Evolutionary conservation across 2,888 invertebrate species (phyloP).

Genomic region (Drosophila robusta): DNA sequence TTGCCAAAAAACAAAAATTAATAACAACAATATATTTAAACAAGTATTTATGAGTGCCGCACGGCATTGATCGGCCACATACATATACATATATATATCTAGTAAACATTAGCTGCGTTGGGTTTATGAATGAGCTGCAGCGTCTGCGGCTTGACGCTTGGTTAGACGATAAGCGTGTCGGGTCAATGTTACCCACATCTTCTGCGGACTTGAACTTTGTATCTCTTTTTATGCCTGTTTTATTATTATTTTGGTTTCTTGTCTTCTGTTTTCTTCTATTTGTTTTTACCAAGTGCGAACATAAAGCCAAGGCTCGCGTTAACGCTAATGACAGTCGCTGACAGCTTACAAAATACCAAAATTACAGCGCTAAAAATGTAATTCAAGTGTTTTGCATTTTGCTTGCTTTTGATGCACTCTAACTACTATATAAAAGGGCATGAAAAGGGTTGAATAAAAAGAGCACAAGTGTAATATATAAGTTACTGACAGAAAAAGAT

Average conservation of each 20-base stretch:
- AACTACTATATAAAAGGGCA: background rate
- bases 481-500: background rate
- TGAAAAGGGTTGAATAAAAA: background rate
- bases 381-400: constrained; percentile 38
- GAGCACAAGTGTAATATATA: too few species aligned
- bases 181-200: constrained; percentile 63
- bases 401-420: background rate
- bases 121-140: constrained; percentile 44
- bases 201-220: constrained; percentile 72
- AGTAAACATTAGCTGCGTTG: constrained; percentile 1
- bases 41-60: constrained; percentile 33
- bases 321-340: constrained; percentile 49
- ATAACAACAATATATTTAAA: constrained; percentile 30
- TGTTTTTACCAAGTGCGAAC: constrained; percentile 40
- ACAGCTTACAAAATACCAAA: constrained; percentile 42
- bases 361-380: constrained; percentile 38
- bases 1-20: constrained; percentile 41
- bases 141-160: constrained; percentile 9
- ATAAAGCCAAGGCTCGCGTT: constrained; percentile 58
- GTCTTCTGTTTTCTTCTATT: constrained; percentile 9
- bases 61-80: constrained; percentile 44
- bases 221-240: constrained; percentile 21
- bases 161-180: constrained; percentile 34
- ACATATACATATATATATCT: background rate
- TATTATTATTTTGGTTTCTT: constrained; percentile 13